Percentiles rank a stretch among this genome's conserved stretches.
Conservation (phyloP, 2,797 vertebrate genomes). For the Pangasius larnaudii region DNA sequence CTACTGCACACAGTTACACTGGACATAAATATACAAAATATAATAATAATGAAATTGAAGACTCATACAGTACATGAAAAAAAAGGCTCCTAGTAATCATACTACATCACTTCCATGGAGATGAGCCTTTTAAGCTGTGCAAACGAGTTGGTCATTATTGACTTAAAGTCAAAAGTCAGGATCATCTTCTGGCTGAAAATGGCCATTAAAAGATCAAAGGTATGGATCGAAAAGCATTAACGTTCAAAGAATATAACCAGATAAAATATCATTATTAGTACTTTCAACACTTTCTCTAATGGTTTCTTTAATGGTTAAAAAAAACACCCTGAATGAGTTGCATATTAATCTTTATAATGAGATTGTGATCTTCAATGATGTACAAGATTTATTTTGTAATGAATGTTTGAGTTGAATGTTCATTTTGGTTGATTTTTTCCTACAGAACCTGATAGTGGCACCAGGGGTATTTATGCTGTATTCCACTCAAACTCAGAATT, state of each 20-base stretch:
- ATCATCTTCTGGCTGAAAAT: constrained; percentile 15
- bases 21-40: constrained; percentile 60
- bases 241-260: neutral
- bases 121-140: constrained; percentile 2
- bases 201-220: neutral
- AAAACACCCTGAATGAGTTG: neutral
- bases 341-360: too few relatives aligned
- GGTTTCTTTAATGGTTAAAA: neutral
- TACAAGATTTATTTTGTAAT: neutral
- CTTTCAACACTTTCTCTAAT: neutral
- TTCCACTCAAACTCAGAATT: neutral
- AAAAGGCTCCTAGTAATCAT: constrained; percentile 7
- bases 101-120: neutral
- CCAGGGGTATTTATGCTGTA: neutral
- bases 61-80: neutral
- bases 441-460: neutral
- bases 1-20: constrained; percentile 53
- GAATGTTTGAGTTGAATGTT: neutral
- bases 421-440: neutral
- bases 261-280: neutral
- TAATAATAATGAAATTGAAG: constrained; percentile 70
- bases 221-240: constrained; percentile 17
- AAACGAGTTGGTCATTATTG: constrained; percentile 22
- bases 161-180: constrained; percentile 17
- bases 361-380: neutral